These are phyloP conservation scores for Ibycter americanus DNA, from an alignment of 2,797 vertebrate species.

Conservation along the genomic window DNA sequence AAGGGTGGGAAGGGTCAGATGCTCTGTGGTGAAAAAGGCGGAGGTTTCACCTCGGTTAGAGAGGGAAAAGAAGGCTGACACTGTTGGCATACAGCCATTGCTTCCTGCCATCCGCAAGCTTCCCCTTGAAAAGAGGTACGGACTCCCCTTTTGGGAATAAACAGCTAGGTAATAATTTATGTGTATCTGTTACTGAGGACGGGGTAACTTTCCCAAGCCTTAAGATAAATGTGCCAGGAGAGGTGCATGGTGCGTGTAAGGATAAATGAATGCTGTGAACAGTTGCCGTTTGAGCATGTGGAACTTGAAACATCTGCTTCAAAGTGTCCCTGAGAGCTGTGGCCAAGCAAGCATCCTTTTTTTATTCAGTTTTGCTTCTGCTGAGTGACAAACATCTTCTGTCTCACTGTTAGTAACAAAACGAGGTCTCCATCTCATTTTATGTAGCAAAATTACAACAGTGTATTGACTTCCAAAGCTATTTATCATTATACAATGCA, in stretches of 20 bases:
- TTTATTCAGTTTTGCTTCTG: background rate
- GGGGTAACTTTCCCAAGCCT: background rate
- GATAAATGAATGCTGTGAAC: background rate
- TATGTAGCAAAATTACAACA: background rate
- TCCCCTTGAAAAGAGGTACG: background rate
- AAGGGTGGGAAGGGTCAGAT: background rate
- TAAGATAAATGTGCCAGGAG: background rate
- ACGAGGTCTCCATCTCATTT: background rate
- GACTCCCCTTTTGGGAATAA: background rate
- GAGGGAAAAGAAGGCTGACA: background rate
- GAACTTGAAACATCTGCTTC: background rate
- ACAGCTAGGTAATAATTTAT: background rate
- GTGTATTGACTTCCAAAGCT: background rate
- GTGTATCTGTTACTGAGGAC: background rate
- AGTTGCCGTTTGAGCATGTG: background rate
- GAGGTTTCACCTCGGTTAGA: background rate
- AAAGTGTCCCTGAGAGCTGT: background rate
- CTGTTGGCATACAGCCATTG: fast-evolving
- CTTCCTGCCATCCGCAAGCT: background rate
- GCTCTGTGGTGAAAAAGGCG: background rate
- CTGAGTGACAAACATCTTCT: background rate
- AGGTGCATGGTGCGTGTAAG: background rate
- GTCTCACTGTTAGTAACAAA: background rate
- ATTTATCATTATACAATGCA: fast-evolving
- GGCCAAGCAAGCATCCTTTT: background rate